These are phyloP conservation scores for Antheraea assamensis DNA, from an alignment of 2,888 invertebrate genomes.

Conservation along the genomic window DNA sequence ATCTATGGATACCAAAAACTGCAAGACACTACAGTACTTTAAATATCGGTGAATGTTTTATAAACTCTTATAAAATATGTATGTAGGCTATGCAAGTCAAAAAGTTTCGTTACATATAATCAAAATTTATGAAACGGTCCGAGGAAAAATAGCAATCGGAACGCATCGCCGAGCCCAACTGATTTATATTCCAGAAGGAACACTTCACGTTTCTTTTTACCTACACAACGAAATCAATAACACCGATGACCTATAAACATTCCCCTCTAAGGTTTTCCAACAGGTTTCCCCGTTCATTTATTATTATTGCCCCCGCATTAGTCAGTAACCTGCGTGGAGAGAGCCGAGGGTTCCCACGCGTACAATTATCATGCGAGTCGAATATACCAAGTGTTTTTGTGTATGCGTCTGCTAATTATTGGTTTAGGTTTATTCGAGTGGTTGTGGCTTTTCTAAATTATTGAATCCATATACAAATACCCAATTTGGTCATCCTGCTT, in stretches of 20 bases:
- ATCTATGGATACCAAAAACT: too few relatives aligned
- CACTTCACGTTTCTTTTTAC: slow-evolving; percentile 34
- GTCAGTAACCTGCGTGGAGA: slow-evolving; percentile 41
- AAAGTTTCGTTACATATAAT: not conserved
- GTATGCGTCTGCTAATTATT: slow-evolving; percentile 20
- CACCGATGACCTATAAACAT: slow-evolving; percentile 43
- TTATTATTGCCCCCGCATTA: slow-evolving; percentile 50
- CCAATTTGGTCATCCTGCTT: too few relatives aligned
- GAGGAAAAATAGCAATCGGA: slow-evolving; percentile 18
- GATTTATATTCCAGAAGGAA: slow-evolving; percentile 33
- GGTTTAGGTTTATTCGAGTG: not conserved
- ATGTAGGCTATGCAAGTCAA: not conserved
- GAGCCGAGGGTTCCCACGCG: slow-evolving; percentile 44
- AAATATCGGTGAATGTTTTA: not conserved
- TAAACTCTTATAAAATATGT: not conserved
- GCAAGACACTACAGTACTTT: not conserved
- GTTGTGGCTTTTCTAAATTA: not conserved
- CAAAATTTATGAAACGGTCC: not conserved
- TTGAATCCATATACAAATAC: not conserved
- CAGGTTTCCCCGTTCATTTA: slow-evolving; percentile 43
- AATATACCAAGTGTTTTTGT: slow-evolving; percentile 29
- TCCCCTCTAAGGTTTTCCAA: slow-evolving; percentile 32
- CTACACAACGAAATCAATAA: slow-evolving; percentile 28
- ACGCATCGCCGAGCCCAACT: slow-evolving; percentile 20
- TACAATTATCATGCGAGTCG: slow-evolving; percentile 47